Conservation (phyloP, 2,797 vertebrate species). For the Monodelphis domestica region DNA sequence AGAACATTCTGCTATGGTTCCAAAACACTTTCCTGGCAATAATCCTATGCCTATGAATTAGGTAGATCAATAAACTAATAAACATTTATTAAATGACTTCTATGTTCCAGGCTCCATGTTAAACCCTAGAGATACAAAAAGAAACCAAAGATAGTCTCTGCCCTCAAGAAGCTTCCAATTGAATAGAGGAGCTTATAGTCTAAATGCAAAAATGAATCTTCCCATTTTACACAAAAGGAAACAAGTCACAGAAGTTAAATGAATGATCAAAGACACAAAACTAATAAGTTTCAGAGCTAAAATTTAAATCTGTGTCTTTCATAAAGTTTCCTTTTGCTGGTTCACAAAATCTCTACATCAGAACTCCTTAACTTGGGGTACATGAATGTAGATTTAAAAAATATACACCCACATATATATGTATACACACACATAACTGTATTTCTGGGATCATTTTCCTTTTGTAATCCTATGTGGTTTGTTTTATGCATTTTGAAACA, state of each 20-base stretch:
- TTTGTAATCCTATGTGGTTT: neutral
- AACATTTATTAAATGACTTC: slow-evolving; percentile 23
- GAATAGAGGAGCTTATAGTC: neutral
- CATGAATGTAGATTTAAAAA: neutral
- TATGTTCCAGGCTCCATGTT: slow-evolving; percentile 52
- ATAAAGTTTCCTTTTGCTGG: neutral
- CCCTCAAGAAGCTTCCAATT: neutral
- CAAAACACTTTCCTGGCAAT: neutral
- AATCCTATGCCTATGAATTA: neutral
- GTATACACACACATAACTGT: neutral
- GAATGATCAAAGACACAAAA: slow-evolving; percentile 58
- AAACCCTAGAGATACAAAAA: slow-evolving; percentile 49
- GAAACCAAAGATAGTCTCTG: neutral
- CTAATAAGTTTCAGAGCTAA: slow-evolving; percentile 50
- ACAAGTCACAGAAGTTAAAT: slow-evolving; percentile 30
- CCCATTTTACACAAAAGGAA: slow-evolving; percentile 73
- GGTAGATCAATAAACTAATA: neutral
- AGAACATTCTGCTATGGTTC: neutral
- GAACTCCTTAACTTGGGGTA: neutral
- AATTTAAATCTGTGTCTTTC: slow-evolving; percentile 65
- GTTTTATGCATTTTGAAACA: neutral
- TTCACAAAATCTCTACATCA: neutral
- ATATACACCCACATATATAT: neutral
- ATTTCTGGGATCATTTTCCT: neutral
- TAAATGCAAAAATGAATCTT: slow-evolving; percentile 55